Conservation (phyloP, 2,113 vertebrate genomes). For the Tychaedon coryphoeus region DNA sequence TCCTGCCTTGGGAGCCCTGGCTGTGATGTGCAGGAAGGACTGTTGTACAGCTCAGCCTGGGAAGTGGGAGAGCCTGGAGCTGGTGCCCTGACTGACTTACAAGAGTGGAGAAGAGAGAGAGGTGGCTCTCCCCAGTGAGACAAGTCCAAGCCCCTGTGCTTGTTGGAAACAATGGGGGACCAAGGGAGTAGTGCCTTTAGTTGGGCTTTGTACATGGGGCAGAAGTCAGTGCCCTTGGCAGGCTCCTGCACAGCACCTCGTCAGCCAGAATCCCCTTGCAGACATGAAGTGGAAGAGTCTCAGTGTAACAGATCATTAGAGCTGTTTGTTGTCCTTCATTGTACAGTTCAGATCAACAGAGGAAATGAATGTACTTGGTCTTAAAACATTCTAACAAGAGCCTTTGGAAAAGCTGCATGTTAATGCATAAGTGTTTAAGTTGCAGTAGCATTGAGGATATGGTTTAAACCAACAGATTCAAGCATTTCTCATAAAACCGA, state of each 20-base stretch:
- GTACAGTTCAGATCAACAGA: neutral
- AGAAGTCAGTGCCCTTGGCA: neutral
- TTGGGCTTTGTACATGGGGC: neutral
- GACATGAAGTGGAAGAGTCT: neutral
- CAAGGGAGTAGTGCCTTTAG: neutral
- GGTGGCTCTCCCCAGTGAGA: neutral
- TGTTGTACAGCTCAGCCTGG: neutral
- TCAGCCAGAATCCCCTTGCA: rapidly evolving
- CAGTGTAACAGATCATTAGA: neutral
- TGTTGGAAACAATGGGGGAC: neutral
- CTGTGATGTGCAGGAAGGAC: neutral
- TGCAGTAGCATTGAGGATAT: neutral
- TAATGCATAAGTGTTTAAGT: neutral
- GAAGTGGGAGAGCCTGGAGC: neutral
- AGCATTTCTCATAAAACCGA: neutral
- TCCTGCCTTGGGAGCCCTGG: neutral
- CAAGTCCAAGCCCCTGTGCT: neutral
- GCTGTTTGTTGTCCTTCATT: neutral
- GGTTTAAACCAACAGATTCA: neutral
- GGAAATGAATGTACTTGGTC: neutral
- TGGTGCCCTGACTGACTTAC: neutral
- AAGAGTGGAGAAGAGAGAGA: neutral
- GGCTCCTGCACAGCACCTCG: neutral
- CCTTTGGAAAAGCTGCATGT: neutral
- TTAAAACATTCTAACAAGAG: neutral